Conservation (phyloP, 2,113 vertebrate species). For the Neotoma lepida region DNA sequence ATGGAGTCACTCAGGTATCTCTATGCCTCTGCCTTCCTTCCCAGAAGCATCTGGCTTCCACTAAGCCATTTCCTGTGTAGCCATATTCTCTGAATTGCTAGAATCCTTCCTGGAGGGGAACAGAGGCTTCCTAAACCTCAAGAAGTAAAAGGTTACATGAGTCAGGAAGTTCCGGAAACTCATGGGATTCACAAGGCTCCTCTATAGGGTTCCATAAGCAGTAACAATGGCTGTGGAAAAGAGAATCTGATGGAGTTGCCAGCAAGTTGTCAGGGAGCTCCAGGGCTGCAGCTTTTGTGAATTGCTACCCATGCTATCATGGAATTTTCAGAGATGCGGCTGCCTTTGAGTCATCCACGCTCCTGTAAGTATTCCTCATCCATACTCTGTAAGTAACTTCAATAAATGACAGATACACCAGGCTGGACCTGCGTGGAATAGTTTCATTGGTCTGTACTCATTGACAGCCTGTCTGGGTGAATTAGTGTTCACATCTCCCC, state of each 20-base stretch:
- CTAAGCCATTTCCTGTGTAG: background rate
- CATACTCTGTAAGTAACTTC: background rate
- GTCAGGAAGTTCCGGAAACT: background rate
- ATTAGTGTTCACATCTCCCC: background rate
- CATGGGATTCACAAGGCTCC: background rate
- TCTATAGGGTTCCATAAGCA: background rate
- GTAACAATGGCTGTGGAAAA: background rate
- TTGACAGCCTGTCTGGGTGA: background rate
- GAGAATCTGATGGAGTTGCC: background rate
- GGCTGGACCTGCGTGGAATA: no score
- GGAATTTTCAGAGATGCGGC: background rate
- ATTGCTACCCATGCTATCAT: no score
- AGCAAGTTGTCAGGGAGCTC: background rate
- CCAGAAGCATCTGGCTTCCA: background rate
- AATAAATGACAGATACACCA: no score
- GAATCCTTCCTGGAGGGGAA: background rate
- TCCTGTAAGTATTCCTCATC: background rate
- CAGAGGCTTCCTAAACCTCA: background rate
- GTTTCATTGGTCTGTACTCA: no score
- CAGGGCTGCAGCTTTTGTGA: background rate
- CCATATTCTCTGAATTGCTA: background rate
- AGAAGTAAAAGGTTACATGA: background rate
- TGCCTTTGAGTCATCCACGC: background rate
- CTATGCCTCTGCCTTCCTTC: background rate
- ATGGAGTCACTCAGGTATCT: background rate